Evolutionary conservation across 2,113 vertebrate genomes (phyloP).

Genomic region (Notiomystis cincta): DNA sequence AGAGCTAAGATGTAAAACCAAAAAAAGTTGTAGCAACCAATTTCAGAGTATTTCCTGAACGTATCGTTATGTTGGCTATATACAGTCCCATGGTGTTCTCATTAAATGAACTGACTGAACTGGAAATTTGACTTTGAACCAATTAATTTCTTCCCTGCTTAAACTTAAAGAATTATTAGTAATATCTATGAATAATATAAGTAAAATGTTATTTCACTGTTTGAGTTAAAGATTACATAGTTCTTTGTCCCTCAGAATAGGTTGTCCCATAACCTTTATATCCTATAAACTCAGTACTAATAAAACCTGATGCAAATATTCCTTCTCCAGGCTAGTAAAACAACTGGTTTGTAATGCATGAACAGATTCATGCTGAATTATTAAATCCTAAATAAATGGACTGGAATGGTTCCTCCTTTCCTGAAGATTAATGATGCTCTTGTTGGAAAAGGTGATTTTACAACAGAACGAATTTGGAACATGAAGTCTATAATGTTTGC

Average conservation of each 20-base stretch:
- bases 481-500: background rate
- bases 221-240: background rate
- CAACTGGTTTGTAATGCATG: background rate
- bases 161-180: background rate
- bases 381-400: background rate
- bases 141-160: background rate
- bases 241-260: background rate
- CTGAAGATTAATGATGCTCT: conserved; percentile 24
- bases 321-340: background rate
- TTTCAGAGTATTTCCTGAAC: background rate
- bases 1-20: background rate
- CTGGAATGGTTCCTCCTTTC: conserved; percentile 21
- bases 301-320: background rate
- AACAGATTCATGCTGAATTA: background rate
- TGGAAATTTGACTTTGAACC: background rate
- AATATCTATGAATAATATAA: background rate
- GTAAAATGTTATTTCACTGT: background rate
- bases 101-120: background rate
- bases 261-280: background rate
- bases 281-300: background rate
- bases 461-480: background rate
- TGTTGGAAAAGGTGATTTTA: background rate
- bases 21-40: background rate
- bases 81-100: background rate
- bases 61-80: background rate